Conservation (phyloP, 2,888 invertebrate genomes). For the Spodoptera exigua region DNA sequence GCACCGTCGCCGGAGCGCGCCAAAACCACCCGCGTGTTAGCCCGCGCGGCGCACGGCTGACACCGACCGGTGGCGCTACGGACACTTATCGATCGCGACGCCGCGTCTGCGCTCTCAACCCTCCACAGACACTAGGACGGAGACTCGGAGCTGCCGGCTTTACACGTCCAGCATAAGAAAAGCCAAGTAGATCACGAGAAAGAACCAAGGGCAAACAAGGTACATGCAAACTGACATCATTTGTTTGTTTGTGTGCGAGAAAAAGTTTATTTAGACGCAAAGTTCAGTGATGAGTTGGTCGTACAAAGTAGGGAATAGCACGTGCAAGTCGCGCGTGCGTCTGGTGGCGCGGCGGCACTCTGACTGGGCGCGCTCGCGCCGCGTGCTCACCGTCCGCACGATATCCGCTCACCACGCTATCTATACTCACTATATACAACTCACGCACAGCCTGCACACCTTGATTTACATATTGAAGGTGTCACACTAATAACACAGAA, state of each 20-base stretch:
- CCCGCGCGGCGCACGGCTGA: conserved; percentile 72
- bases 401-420: conserved; percentile 83
- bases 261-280: conserved; percentile 64
- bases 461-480: conserved; percentile 79
- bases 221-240: conserved; percentile 90
- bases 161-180: conserved; percentile 91
- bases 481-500: conserved; percentile 56
- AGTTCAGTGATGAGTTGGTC: conserved; percentile 78
- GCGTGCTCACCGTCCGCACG: conserved; percentile 84
- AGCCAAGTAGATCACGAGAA: conserved; percentile 91
- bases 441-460: conserved; percentile 79
- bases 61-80: conserved; percentile 64
- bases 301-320: conserved; percentile 70
- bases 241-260: conserved; percentile 62
- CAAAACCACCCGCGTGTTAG: conserved; percentile 76
- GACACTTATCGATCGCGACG: conserved; percentile 77
- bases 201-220: conserved; percentile 91
- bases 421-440: conserved; percentile 72
- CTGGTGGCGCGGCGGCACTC: conserved; percentile 88
- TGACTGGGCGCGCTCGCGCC: conserved; percentile 88
- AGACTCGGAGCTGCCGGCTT: conserved; percentile 66
- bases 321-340: conserved; percentile 86
- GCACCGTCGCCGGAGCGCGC: conserved; percentile 79
- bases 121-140: conserved; percentile 62
- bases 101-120: conserved; percentile 81